A percentile compares a stretch with the other conserved stretches of the same genome.
These are phyloP conservation scores for Anguilla rostrata DNA, from an alignment of 2,113 vertebrate species.

Conservation along the genomic window DNA sequence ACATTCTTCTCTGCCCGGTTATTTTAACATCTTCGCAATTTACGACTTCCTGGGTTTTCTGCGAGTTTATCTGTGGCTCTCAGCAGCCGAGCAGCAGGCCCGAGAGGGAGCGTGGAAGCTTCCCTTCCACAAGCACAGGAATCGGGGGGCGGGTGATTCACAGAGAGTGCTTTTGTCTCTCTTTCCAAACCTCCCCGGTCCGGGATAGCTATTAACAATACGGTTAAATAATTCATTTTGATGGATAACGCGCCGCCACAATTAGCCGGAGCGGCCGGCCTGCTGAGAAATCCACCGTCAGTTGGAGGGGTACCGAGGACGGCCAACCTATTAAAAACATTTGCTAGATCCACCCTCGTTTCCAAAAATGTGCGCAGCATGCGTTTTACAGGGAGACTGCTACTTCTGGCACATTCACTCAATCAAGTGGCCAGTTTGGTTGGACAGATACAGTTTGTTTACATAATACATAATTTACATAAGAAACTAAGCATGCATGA, in stretches of 20 bases:
- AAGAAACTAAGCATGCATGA: too few species aligned
- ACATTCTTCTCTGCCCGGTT: conserved; percentile 39
- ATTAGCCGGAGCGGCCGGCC: conserved; percentile 65
- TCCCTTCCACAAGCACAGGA: conserved; percentile 57
- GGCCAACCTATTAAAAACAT: conserved; percentile 53
- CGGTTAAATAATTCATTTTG: conserved; percentile 77
- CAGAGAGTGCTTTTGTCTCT: conserved; percentile 65
- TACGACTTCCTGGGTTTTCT: conserved; percentile 52
- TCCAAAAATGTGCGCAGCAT: neutral
- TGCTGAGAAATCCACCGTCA: conserved; percentile 36
- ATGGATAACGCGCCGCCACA: conserved; percentile 79
- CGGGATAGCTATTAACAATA: conserved; percentile 73
- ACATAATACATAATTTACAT: too few species aligned
- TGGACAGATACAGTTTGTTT: too few species aligned
- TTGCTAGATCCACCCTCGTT: conserved; percentile 28
- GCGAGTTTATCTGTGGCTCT: conserved; percentile 50
- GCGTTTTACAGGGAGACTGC: neutral
- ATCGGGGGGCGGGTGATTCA: conserved; percentile 62
- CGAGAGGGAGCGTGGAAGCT: conserved; percentile 31
- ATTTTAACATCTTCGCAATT: conserved; percentile 45
- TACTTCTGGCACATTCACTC: neutral
- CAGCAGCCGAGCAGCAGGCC: conserved; percentile 30
- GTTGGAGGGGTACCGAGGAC: conserved; percentile 24
- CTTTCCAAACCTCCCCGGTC: conserved; percentile 56
- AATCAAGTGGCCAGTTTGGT: neutral